phyloP scores from a whole-genome alignment of 1,140 invertebrate species.

The Leptinotarsa texana region DNA sequence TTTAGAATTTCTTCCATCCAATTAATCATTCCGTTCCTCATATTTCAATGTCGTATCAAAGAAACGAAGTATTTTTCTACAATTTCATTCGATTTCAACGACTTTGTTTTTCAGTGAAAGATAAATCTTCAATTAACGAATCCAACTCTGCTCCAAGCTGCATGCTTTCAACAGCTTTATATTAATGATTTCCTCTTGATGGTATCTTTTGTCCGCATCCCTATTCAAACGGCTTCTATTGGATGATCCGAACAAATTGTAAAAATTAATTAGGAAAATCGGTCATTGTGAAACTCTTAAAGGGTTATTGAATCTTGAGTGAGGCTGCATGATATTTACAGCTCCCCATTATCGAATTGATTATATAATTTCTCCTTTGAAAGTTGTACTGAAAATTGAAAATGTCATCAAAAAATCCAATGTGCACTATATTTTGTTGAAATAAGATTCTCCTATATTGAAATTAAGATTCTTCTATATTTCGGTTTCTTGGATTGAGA shows the following conservation, averaged over 20 bases:
- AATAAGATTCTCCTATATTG: too few species aligned
- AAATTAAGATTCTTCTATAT: too few species aligned
- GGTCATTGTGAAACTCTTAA: neutral
- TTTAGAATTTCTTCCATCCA: too few species aligned
- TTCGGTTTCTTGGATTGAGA: too few species aligned
- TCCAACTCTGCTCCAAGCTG: conserved; percentile 2
- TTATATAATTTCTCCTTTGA: too few species aligned
- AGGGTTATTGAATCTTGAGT: neutral
- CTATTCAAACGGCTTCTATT: neutral
- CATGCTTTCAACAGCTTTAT: neutral
- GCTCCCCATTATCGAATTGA: too few species aligned
- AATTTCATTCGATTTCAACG: neutral
- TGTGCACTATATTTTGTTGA: too few species aligned
- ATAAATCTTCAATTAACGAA: conserved; percentile 8
- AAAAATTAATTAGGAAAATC: neutral
- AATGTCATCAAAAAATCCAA: too few species aligned
- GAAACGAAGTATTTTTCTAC: neutral
- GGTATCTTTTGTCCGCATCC: neutral
- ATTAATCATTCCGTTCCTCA: neutral
- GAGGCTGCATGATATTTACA: too few species aligned
- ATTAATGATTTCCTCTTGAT: conserved; percentile 2
- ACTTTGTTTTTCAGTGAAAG: neutral
- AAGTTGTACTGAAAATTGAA: too few species aligned
- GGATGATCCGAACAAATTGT: neutral
- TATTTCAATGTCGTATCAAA: neutral